Base-by-base conservation (phyloP, 1,140 invertebrate species). In the Agraylea sexmaculata region DNA sequence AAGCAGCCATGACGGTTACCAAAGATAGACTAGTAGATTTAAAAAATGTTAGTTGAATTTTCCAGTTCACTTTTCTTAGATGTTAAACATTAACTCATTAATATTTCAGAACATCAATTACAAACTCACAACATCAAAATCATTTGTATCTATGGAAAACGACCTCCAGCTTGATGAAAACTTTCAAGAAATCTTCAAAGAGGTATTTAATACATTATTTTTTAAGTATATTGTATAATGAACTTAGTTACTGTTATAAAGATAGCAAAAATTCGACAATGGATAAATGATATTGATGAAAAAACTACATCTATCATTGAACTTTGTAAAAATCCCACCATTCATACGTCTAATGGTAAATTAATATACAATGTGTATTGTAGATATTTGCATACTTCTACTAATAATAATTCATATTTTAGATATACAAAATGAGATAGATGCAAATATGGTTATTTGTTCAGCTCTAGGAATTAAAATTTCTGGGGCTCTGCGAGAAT, bases 351-450 rank as follows among this genome's bases (percentile, higher is more conserved):
- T 53, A 61, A 57, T 51, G 61, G 72, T 74, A 57, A 53, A 58
- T 27, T 15, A n/a, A 8, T 30, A 28, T 15, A 18, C 19, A 36
- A 36, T 18, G 7, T 27, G n/a, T 45, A 30, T 7, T 11, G 2
- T 13, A 32, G n/a, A n/a, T n/a, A n/a, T n/a, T n/a, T n/a, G n/a
- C n/a, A n/a, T n/a, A 23, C 37, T 11, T 66, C 54, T 27, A 19
- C 7, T 28, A 19, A 37, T 32, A 20, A 7, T 17, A 28, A 27
- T 20, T 30, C 27, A 13, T 6, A n/a, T 62, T 66, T 43, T 53
- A 75, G 72, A 66, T 15, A 57, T 73, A 50, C 66, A 73, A 54
- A 64, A 68, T 35, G 71, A 73, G 53, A 45, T 74, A 50, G 70
- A 74, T 38, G 56, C 49, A 15, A 52, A 49, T 31, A 54, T 61